Base-by-base conservation (phyloP, 2,113 vertebrate species). In the Casuarius casuarius region DNA sequence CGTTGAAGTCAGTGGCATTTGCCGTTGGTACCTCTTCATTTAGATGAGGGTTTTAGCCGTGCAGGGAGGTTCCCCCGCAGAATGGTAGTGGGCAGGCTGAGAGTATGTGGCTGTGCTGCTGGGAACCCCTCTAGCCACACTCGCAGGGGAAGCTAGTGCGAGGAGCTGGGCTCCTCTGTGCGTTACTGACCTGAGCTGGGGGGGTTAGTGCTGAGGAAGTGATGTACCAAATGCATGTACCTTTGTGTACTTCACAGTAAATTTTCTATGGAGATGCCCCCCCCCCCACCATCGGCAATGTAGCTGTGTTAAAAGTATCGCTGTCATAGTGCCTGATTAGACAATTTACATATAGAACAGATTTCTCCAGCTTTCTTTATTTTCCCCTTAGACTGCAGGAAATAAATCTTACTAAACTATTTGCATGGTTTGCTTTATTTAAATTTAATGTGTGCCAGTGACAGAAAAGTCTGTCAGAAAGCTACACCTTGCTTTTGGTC, bases 71-170 rank as follows among this genome's bases (percentile, higher is more conserved):
- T 35, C 7, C 67, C 1, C 2, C 8, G 2, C n/a, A 16, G 56
- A 0, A n/a, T 8, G n/a, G 28, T 51, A 1, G 0, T 3, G 33
- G 25, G 26, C 0, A 4, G 23, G 5, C 25, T 10, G 31, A 40
- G 38, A 1, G 2, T 2, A 7, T 31, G 25, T 2, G 1, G 40
- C 28, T 56, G 21, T 67, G 51, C 20, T n/a, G 65, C 14, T 46
- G 17, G 7, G 0, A 0, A 18, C 63, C 25, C 7, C 9, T 48
- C 11, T 19, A 1, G 56, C 10, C 19, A 5, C 79, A 18, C 44
- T 46, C 44, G 14, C 1, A 2, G 14, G 33, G 49, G n/a, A 38
- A 52, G 68, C 65, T 68, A 59, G 46, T 1, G 0, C 1, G 10
- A 5, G 26, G 16, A 2, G 5, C 49, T 3, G 5, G 16, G 4